Evolutionary conservation across 2,888 invertebrate genomes (phyloP).

Genomic region (Neoaliturus tenellus): DNA sequence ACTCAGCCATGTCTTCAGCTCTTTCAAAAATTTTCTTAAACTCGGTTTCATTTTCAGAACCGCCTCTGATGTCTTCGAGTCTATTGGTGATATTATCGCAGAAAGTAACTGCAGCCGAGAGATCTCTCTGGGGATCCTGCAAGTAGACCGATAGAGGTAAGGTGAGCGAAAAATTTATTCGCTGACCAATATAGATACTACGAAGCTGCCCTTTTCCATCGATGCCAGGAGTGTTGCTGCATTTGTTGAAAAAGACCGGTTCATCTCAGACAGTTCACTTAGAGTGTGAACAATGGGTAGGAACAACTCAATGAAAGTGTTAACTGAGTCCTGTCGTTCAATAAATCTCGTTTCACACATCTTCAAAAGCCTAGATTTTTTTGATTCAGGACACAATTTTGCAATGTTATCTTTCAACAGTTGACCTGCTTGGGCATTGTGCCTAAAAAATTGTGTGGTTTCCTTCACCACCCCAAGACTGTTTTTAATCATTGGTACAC

Average conservation of each 20-base stretch:
- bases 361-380: neutral
- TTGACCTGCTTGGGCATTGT: conserved; percentile 34
- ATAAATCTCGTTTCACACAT: conserved; percentile 36
- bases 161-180: conserved; percentile 52
- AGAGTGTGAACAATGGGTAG: conserved; percentile 30
- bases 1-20: neutral
- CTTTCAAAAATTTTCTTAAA: conserved; percentile 25
- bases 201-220: conserved; percentile 22
- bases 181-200: conserved; percentile 9
- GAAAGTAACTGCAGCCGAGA: conserved; percentile 17
- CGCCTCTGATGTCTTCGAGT: neutral
- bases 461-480: conserved; percentile 1
- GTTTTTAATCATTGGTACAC: neutral
- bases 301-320: conserved; percentile 21
- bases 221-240: neutral
- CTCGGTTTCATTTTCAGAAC: conserved; percentile 18
- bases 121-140: neutral
- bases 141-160: conserved; percentile 40
- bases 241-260: conserved; percentile 16
- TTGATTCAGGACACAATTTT: neutral
- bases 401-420: neutral
- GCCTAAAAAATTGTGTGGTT: conserved; percentile 23
- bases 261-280: neutral
- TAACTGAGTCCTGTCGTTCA: conserved; percentile 29
- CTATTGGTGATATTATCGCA: conserved; percentile 31